Evolutionary conservation across 1,140 invertebrate genomes (phyloP).

Genomic region (Heliconius hewitsoni): DNA sequence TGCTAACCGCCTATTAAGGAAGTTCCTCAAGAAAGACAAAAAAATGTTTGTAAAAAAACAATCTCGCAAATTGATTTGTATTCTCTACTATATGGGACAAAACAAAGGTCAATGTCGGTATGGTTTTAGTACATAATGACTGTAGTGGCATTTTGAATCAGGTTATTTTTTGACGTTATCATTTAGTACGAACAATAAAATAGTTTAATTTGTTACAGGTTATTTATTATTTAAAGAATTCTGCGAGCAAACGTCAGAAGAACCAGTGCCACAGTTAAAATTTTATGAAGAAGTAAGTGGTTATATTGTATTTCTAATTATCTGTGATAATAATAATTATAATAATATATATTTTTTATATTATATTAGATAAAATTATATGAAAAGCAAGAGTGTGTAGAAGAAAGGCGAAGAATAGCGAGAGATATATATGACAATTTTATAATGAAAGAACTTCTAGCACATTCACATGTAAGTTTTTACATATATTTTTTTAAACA

Average conservation of each 20-base stretch:
- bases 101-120: too few species aligned
- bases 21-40: too few species aligned
- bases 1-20: too few species aligned
- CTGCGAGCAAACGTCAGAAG: constrained; percentile 97
- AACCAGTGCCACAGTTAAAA: constrained; percentile 97
- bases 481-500: background rate
- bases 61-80: too few species aligned
- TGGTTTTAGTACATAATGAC: too few species aligned
- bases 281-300: constrained; percentile 98
- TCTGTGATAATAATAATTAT: background rate
- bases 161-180: too few species aligned
- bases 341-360: constrained; percentile 22
- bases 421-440: constrained; percentile 99
- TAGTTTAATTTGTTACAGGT: constrained; percentile 85
- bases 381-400: constrained; percentile 98
- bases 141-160: too few species aligned
- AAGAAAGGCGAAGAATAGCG: constrained; percentile 96
- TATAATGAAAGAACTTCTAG: constrained; percentile 99
- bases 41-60: too few species aligned
- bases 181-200: too few species aligned
- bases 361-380: constrained; percentile 96
- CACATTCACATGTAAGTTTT: constrained; percentile 95
- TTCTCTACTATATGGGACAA: too few species aligned
- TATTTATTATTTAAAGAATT: constrained; percentile 99
- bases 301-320: background rate